These are phyloP conservation scores for Heliothis peltigera DNA, from an alignment of 2,888 invertebrate genomes.

Conservation along the genomic window DNA sequence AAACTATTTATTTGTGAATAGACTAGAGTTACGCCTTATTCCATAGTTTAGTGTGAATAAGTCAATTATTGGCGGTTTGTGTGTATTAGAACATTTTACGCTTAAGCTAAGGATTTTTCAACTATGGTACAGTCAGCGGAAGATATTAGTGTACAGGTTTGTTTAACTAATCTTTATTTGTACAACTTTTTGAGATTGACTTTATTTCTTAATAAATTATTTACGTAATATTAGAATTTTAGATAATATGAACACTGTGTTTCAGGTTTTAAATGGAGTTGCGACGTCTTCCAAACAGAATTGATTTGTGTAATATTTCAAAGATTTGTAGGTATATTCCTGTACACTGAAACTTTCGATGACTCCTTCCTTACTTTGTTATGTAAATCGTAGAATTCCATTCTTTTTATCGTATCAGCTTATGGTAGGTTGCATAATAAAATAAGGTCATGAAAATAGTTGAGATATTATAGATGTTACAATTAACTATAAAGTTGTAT, in stretches of 20 bases:
- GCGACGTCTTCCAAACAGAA: too few species aligned
- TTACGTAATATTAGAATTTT: too few species aligned
- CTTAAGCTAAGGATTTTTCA: background rate
- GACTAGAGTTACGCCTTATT: slow-evolving; percentile 58
- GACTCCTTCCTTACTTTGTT: background rate
- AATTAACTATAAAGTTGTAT: too few species aligned
- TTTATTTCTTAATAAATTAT: too few species aligned
- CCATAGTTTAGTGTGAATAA: slow-evolving; percentile 48
- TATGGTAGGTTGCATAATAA: background rate
- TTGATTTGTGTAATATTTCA: too few species aligned
- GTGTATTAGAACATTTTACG: slow-evolving; percentile 15
- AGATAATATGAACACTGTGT: too few species aligned
- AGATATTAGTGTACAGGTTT: background rate
- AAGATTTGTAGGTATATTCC: background rate
- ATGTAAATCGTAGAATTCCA: background rate
- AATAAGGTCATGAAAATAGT: background rate
- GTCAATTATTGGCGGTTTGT: slow-evolving; percentile 55
- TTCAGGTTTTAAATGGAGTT: too few species aligned
- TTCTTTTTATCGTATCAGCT: background rate
- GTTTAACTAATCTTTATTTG: too few species aligned
- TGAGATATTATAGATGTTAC: too few species aligned
- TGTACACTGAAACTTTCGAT: background rate
- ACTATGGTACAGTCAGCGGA: background rate
- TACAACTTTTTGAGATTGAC: too few species aligned
- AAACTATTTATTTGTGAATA: slow-evolving; percentile 65